Evolutionary conservation across 2,113 vertebrate genomes (phyloP).

Genomic region (Enhydra lutris): DNA sequence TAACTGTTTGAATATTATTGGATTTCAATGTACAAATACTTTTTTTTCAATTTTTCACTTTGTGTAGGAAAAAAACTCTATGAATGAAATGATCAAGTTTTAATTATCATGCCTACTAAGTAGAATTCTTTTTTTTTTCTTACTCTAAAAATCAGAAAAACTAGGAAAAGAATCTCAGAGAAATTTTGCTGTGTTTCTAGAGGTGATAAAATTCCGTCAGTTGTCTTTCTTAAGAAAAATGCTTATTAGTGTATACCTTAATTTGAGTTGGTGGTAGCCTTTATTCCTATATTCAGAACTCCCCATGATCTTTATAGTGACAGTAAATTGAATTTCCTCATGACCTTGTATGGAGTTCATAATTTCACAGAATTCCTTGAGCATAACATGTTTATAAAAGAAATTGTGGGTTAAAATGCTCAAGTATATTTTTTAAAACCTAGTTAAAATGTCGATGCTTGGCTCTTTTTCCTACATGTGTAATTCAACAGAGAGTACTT

Average conservation of each 20-base stretch:
- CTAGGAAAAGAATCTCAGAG: constrained; percentile 10
- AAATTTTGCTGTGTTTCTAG: background rate
- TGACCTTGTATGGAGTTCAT: constrained; percentile 10
- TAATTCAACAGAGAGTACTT: constrained; percentile 71
- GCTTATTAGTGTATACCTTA: rapidly evolving
- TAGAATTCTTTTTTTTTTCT: background rate
- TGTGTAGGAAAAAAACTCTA: background rate
- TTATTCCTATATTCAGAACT: constrained; percentile 21
- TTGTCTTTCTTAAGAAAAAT: background rate
- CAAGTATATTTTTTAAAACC: constrained; percentile 80
- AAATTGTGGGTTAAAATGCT: constrained; percentile 77
- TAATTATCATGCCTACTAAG: rapidly evolving
- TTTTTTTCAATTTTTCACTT: background rate
- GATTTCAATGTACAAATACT: background rate
- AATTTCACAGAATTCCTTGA: constrained; percentile 61
- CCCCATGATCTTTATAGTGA: background rate
- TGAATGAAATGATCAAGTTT: background rate
- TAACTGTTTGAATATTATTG: background rate
- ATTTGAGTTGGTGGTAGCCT: constrained; percentile 1
- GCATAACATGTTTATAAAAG: constrained; percentile 80
- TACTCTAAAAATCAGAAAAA: constrained; percentile 22
- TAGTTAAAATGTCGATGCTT: constrained; percentile 71
- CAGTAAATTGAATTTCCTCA: constrained; percentile 28
- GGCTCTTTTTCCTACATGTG: constrained; percentile 74
- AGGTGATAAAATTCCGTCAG: background rate